Conservation (phyloP, 2,797 vertebrate genomes). For the Sciaenops ocellatus region DNA sequence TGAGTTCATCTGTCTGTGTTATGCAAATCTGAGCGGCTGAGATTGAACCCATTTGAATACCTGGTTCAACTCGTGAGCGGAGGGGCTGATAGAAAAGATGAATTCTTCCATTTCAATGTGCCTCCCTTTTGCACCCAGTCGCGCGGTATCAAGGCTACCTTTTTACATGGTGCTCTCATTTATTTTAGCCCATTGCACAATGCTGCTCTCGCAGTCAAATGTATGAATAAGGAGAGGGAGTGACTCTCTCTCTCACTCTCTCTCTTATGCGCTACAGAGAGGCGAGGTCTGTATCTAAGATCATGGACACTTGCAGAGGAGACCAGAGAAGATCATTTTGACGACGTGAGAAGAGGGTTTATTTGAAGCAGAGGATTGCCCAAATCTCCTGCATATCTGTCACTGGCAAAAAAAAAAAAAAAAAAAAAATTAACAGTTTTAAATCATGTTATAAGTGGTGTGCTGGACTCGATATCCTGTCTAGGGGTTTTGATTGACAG, state of each 20-base stretch:
- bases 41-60: constrained; percentile 85
- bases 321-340: constrained; percentile 60
- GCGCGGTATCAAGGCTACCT: constrained; percentile 84
- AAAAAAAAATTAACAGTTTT: constrained; percentile 13
- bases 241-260: constrained; percentile 44
- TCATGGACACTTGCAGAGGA: constrained; percentile 71
- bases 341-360: constrained; percentile 60
- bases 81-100: constrained; percentile 76
- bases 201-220: constrained; percentile 70
- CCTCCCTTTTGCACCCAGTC: constrained; percentile 78
- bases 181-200: constrained; percentile 82
- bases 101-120: constrained; percentile 83
- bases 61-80: constrained; percentile 76
- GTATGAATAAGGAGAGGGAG: constrained; percentile 74
- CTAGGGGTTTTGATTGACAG: constrained; percentile 72
- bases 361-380: constrained; percentile 54
- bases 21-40: constrained; percentile 84
- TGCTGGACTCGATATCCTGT: constrained; percentile 5
- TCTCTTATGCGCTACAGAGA: constrained; percentile 49
- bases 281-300: constrained; percentile 69
- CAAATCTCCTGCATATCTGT: constrained; percentile 39
- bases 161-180: constrained; percentile 82
- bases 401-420: too few relatives aligned
- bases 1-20: constrained; percentile 85
- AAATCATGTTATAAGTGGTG: not conserved